Base-by-base conservation (phyloP, 2,797 vertebrate genomes). In the Etheostoma nigrum region DNA sequence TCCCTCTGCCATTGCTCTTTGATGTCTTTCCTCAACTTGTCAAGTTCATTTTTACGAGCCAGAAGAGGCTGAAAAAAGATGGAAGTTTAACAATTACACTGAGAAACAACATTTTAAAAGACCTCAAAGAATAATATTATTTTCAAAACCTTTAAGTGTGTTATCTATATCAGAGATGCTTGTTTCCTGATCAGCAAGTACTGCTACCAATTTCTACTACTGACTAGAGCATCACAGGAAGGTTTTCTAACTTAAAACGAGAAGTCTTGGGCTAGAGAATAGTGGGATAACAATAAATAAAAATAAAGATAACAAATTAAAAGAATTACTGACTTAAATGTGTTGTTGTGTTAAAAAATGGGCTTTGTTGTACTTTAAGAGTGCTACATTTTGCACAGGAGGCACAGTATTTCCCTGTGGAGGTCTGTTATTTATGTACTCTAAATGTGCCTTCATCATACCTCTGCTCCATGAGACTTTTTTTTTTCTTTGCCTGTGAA, bases 1-100 rank as follows among this genome's bases (percentile, higher is more conserved):
- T 98, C 97, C 86, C 96, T 94, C 91, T 99, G 98, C 98, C 98
- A 99, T 90, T 97, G 96, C 40, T 99, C 98, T 93, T 99, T 99
- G 81, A 98, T 94, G 77, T 98, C 98, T 93, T 97, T 99, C 87
- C 98, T 97, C 92, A 97, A 94, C 90, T 96, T 98, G 93, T 99
- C 98, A 87, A 99, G 94, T 79, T 99, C 98, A 74, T 93, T 98
- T 94, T 97, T 98, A 79, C 98, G 96, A 18, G 95, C 95, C 71
- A 96, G 89, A 65, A 99, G 96, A 89, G 98, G 98, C 98, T 99
- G 82, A 54, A 67, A 74, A 49, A 57, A 82, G 59, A 83, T 14
- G 7, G 4, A 67, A 52, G 45, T 21, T 48, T n/a, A 66, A 57
- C 30, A 45, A 58, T 70, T 51, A 72, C 3, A 58, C 2, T 13